Evolutionary conservation across 2,888 invertebrate genomes (phyloP).

Genomic region (Yponomeuta malinellus): DNA sequence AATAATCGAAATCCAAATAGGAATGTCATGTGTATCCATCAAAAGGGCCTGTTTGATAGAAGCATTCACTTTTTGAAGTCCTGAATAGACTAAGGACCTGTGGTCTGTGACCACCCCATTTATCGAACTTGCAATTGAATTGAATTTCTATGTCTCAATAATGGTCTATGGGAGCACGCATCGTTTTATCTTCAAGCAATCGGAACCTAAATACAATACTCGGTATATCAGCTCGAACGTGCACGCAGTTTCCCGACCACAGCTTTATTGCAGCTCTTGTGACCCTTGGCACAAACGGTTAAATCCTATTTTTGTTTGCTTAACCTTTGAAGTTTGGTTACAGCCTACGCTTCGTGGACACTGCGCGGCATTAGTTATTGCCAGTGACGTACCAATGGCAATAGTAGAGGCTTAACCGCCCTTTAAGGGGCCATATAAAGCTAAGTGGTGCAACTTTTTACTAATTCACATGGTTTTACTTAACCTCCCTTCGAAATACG

Average conservation of each 20-base stretch:
- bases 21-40: not conserved
- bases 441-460: no score
- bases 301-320: not conserved
- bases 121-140: not conserved
- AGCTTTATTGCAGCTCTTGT: not conserved
- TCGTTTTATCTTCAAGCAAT: conserved; percentile 1
- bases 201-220: conserved; percentile 7
- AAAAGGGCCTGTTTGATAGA: not conserved
- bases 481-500: no score
- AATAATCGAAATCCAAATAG: no score
- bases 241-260: conserved; percentile 1
- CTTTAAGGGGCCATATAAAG: not conserved
- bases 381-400: conserved; percentile 56
- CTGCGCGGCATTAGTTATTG: conserved; percentile 45
- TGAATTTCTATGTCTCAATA: conserved; percentile 3
- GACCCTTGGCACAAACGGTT: not conserved
- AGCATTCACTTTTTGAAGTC: not conserved
- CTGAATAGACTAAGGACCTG: not conserved
- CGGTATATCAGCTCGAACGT: conserved; percentile 4
- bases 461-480: no score
- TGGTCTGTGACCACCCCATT: not conserved
- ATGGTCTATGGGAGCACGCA: not conserved
- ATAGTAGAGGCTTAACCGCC: conserved; percentile 3
- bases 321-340: not conserved
- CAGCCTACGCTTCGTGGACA: conserved; percentile 28